Conservation (phyloP, 2,888 invertebrate species). For the Aspidiotus destructor region DNA sequence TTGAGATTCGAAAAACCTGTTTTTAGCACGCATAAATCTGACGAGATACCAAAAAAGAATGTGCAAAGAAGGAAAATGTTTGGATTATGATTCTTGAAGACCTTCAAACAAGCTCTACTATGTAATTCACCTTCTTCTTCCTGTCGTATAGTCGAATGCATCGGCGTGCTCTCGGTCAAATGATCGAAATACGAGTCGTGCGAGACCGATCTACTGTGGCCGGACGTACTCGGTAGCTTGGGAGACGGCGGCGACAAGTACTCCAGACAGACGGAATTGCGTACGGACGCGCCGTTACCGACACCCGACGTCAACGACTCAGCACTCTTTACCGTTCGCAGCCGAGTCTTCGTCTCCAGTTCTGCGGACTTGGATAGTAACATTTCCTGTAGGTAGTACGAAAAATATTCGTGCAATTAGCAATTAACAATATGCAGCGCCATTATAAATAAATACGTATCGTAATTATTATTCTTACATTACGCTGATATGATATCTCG, state of each 20-base stretch:
- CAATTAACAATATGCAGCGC: background rate
- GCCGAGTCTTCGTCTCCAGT: constrained; percentile 18
- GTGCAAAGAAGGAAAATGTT: too few relatives aligned
- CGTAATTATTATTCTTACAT: constrained; percentile 12
- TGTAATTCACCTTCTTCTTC: constrained; percentile 34
- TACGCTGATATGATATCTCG: constrained; percentile 31
- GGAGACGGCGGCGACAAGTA: constrained; percentile 35
- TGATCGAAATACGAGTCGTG: constrained; percentile 89
- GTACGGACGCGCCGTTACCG: constrained; percentile 37
- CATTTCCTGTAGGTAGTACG: constrained; percentile 7
- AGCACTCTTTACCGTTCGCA: constrained; percentile 60
- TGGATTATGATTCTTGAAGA: too few relatives aligned
- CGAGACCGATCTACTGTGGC: constrained; percentile 60
- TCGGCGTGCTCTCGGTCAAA: constrained; percentile 49
- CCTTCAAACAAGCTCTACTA: background rate
- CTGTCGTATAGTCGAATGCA: constrained; percentile 31
- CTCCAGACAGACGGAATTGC: constrained; percentile 35
- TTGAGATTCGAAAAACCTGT: too few relatives aligned
- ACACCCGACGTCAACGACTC: constrained; percentile 52
- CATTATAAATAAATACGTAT: too few relatives aligned
- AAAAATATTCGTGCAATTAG: background rate
- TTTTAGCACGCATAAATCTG: too few relatives aligned
- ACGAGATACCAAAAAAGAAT: too few relatives aligned
- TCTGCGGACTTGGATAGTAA: background rate
- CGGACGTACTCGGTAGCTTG: constrained; percentile 41